Conservation (phyloP, 2,113 vertebrate species). For the Coracopsis vasa region DNA sequence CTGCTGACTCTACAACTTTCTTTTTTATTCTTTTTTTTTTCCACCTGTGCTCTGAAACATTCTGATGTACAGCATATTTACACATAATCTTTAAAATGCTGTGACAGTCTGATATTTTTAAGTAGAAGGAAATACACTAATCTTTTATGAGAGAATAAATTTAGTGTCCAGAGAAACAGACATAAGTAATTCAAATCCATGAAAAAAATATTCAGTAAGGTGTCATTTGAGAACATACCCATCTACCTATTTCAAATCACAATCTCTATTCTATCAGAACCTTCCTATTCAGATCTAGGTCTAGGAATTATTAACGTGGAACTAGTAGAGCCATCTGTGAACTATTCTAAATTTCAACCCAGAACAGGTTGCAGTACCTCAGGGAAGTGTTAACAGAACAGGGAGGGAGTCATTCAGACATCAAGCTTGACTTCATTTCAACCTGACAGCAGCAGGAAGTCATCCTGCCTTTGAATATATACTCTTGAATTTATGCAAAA, state of each 20-base stretch:
- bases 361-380: not conserved
- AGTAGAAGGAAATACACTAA: not conserved
- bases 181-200: not conserved
- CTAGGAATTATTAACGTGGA: not conserved
- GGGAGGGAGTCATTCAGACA: not conserved
- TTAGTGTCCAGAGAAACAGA: not conserved
- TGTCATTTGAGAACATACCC: not conserved
- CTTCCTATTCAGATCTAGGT: not conserved
- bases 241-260: not conserved
- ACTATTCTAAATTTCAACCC: not conserved
- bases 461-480: not conserved
- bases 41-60: not conserved
- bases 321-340: not conserved
- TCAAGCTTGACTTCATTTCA: not conserved
- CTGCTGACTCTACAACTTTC: not conserved
- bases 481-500: not conserved
- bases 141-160: not conserved
- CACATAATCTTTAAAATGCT: not conserved
- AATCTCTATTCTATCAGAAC: not conserved
- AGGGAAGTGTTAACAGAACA: constrained; percentile 1
- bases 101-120: not conserved
- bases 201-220: not conserved
- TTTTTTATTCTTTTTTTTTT: not conserved
- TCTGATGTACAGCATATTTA: not conserved
- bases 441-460: not conserved